A percentile compares a stretch with the other conserved stretches of the same genome.
Conservation (phyloP, 2,888 invertebrate genomes). For the Xestia xanthographa region DNA sequence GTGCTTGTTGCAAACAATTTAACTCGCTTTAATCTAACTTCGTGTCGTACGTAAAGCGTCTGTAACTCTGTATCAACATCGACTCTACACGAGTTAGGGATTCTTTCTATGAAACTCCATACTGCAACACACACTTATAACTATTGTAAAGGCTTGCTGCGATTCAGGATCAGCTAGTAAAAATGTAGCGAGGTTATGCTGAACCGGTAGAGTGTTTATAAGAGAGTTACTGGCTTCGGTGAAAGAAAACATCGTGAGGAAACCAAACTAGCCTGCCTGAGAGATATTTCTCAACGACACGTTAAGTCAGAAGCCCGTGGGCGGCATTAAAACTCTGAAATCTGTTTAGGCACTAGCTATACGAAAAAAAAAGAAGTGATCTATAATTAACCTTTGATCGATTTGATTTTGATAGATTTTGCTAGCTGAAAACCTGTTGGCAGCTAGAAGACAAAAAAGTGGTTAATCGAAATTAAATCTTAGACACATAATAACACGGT, state of each 20-base stretch:
- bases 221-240: background rate
- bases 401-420: background rate
- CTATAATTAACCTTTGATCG: background rate
- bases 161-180: background rate
- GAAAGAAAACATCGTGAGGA: background rate
- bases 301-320: background rate
- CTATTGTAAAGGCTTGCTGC: background rate
- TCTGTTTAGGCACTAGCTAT: background rate
- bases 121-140: background rate
- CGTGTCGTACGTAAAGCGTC: too few relatives aligned
- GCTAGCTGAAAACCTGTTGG: slow-evolving; percentile 5
- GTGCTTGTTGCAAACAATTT: too few relatives aligned
- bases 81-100: too few relatives aligned
- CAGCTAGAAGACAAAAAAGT: slow-evolving; percentile 23
- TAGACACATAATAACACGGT: background rate
- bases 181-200: background rate
- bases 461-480: background rate
- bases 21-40: too few relatives aligned
- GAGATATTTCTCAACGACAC: background rate
- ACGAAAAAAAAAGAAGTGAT: background rate
- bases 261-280: background rate
- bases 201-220: background rate
- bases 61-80: background rate
- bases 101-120: background rate
- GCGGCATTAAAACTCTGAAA: background rate